A percentile compares a stretch with the other conserved stretches of the same genome.
These are phyloP conservation scores for Cryptus viduatorius DNA, from an alignment of 2,888 invertebrate genomes.

Conservation along the genomic window DNA sequence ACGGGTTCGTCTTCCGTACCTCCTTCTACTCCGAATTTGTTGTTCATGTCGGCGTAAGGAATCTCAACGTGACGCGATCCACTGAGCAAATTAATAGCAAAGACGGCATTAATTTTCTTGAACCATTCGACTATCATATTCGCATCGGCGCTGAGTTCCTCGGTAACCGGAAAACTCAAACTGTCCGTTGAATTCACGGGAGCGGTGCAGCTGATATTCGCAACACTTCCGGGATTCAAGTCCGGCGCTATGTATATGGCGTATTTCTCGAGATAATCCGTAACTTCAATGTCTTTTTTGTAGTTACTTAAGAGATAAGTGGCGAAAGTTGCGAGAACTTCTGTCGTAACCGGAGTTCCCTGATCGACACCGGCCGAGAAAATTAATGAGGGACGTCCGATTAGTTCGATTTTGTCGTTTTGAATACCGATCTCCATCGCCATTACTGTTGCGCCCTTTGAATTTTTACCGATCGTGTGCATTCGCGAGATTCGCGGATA, in stretches of 20 bases:
- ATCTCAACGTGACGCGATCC: constrained; percentile 82
- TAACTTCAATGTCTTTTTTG: constrained; percentile 72
- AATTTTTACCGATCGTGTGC: constrained; percentile 76
- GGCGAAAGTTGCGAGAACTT: constrained; percentile 79
- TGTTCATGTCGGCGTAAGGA: constrained; percentile 76
- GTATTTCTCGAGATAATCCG: constrained; percentile 77
- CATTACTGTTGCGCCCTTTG: constrained; percentile 73
- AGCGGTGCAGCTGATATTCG: constrained; percentile 72
- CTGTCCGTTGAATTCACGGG: constrained; percentile 60
- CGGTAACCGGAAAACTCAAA: constrained; percentile 75
- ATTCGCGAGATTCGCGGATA: constrained; percentile 78
- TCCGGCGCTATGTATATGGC: constrained; percentile 80
- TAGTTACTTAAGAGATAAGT: constrained; percentile 78
- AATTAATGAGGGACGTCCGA: constrained; percentile 77
- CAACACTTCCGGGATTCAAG: constrained; percentile 74
- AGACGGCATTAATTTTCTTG: constrained; percentile 75
- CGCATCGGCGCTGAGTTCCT: constrained; percentile 71
- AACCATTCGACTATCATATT: constrained; percentile 79
- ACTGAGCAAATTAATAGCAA: constrained; percentile 80
- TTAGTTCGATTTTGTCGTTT: constrained; percentile 65
- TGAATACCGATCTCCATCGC: constrained; percentile 78
- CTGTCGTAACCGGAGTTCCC: constrained; percentile 79
- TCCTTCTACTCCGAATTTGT: constrained; percentile 18
- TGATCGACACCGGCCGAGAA: constrained; percentile 79
- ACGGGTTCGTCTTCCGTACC: constrained; percentile 74